Base-by-base conservation (phyloP, 2,888 invertebrate species). In the Allophyes oxyacanthae region DNA sequence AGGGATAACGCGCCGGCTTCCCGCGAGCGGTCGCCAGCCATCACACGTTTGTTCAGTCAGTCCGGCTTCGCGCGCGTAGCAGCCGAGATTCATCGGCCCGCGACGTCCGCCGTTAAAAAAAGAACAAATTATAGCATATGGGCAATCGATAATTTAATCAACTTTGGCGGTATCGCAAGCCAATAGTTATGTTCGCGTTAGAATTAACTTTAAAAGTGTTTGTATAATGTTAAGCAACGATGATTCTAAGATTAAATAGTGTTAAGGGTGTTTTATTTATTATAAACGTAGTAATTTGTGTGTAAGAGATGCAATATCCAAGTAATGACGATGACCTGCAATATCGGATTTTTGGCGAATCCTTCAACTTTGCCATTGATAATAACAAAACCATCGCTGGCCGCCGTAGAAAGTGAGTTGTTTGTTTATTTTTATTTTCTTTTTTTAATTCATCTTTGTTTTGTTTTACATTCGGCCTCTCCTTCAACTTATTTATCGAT, bases 321-420 rank as follows among this genome's bases (percentile, higher is more conserved):
- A 90, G 87, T 80, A 92, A 91, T 87, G 93, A 92, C 66, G 94
- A 93, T 80, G 93, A 93, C 72, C 88, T 94, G 75, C 93, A 94
- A 85, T 93, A 93, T 88, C 90, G 90, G 92, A 94, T 94, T 88
- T 94, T 94, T 87, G 94, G 92, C 73, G 92, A 92, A 79, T 90
- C 93, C 87, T 94, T 89, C 87, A 89, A 89, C 73, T 86, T 92
- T 71, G 82, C 86, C 45, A 71, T 79, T 63, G 91, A 88, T 59
- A 86, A 79, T 64, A 86, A 79, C 64, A 85, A 79, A 63, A 75
- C 81, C 13, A 77, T 72, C 52, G 73, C 83, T 72, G 77, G 84
- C 71, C 85, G 87, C 60, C 87, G 88, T 61, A 85, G 83, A 89
- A 92, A 91, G 93, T 93, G 68, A 93, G 93, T 92, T 70, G 59